Evolutionary conservation across 2,797 vertebrate genomes (phyloP).

Genomic region (Heliangelus exortis): DNA sequence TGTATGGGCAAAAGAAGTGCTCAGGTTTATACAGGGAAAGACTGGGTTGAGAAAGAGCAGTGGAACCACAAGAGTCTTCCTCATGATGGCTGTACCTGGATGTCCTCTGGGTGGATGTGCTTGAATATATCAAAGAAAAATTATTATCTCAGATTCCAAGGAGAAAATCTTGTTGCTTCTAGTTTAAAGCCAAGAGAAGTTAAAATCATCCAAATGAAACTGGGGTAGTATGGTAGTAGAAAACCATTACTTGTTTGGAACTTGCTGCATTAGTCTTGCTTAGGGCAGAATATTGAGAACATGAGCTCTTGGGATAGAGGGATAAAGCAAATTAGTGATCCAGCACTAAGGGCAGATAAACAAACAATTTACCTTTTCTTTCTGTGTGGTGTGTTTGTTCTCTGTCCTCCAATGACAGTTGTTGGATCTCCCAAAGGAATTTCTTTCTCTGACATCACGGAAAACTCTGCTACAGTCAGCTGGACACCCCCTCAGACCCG

Average conservation of each 20-base stretch:
- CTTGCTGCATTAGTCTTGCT: background rate
- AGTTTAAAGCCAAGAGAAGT: background rate
- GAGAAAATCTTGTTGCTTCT: background rate
- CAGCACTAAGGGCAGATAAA: background rate
- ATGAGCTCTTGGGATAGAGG: background rate
- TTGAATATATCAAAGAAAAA: background rate
- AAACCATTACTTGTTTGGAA: background rate
- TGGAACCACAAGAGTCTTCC: background rate
- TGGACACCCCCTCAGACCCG: constrained; percentile 85
- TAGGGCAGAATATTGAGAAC: background rate
- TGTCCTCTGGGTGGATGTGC: background rate
- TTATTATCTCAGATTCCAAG: background rate
- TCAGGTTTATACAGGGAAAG: background rate
- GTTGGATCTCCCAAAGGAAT: constrained; percentile 90
- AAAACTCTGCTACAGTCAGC: constrained; percentile 88
- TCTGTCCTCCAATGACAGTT: constrained; percentile 73
- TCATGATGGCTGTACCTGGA: background rate
- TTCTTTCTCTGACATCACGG: constrained; percentile 91
- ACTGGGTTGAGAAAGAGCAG: background rate
- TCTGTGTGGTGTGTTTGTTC: constrained; percentile 11
- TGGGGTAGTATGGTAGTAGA: background rate
- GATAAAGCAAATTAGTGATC: background rate
- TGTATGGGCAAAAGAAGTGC: background rate
- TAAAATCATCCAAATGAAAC: background rate
- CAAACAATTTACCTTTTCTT: background rate